Conservation (phyloP, 2,113 vertebrate genomes). For the Hirundichthys speculiger region DNA sequence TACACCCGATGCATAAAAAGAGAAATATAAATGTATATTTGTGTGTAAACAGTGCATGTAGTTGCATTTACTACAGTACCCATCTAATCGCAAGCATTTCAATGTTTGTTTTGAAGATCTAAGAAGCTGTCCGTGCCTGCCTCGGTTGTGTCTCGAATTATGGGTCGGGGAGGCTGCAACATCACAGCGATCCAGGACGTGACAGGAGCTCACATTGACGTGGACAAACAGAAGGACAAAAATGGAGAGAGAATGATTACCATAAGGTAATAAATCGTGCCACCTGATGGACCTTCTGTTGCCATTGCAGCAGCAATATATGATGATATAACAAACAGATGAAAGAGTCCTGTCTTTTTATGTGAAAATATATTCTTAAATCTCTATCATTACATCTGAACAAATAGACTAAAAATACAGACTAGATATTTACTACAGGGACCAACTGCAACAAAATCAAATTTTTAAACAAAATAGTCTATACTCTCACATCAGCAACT, state of each 20-base stretch:
- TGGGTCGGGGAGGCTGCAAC: conserved; percentile 98
- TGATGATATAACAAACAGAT: neutral
- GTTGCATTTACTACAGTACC: neutral
- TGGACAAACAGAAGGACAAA: conserved; percentile 99
- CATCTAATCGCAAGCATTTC: neutral
- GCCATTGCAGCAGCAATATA: conserved; percentile 18
- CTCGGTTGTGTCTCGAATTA: conserved; percentile 97
- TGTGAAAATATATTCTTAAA: neutral
- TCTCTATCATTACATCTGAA: too few species aligned
- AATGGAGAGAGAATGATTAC: conserved; percentile 99
- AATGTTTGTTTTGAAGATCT: conserved; percentile 81
- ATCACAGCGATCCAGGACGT: conserved; percentile 99
- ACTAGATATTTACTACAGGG: too few species aligned
- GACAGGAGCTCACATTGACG: conserved; percentile 97
- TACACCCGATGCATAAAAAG: too few species aligned
- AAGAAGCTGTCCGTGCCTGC: conserved; percentile 99
- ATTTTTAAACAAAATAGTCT: too few species aligned
- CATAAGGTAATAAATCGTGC: conserved; percentile 85
- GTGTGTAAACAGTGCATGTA: neutral
- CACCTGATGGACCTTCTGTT: conserved; percentile 26
- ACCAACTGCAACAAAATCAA: too few species aligned
- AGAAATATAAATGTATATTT: neutral
- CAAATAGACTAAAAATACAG: too few species aligned
- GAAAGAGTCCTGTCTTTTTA: neutral
- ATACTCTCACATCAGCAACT: too few species aligned